Percentiles rank a stretch among this genome's conserved stretches.
These are phyloP conservation scores for Lutraria rhynchaena DNA, from an alignment of 1,140 invertebrate species.

Conservation along the genomic window DNA sequence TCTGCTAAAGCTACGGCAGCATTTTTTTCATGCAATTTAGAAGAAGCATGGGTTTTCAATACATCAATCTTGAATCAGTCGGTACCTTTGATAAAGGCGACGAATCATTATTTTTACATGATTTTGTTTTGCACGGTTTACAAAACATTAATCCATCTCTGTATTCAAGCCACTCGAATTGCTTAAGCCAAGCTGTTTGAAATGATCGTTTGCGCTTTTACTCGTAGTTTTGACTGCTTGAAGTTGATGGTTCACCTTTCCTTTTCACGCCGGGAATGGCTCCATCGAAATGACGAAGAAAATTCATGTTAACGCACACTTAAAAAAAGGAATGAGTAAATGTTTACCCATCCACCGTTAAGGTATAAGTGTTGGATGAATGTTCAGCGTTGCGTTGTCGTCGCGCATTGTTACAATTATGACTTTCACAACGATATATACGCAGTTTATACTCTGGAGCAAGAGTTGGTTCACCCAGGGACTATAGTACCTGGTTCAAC, in stretches of 20 bases:
- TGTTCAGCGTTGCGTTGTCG: no score
- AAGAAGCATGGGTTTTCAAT: not conserved
- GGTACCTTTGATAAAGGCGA: conserved; percentile 1
- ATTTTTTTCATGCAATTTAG: conserved; percentile 1
- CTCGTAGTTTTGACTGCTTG: not conserved
- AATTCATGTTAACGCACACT: no score
- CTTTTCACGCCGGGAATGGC: not conserved
- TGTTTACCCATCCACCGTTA: no score
- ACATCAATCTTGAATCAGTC: conserved; percentile 7
- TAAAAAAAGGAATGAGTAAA: no score
- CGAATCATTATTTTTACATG: not conserved
- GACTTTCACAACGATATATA: no score
- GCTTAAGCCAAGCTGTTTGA: not conserved
- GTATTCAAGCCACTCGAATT: not conserved
- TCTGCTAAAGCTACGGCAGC: not conserved
- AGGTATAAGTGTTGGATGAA: no score
- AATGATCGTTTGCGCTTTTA: not conserved
- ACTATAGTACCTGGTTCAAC: no score
- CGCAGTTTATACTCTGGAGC: no score
- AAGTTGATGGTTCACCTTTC: not conserved
- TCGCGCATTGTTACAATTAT: no score
- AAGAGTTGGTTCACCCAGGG: no score
- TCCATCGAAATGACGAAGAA: conserved; percentile 2
- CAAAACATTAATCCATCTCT: not conserved
- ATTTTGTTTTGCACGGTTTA: not conserved